These are phyloP conservation scores for Microctonus hyperodae DNA, from an alignment of 2,888 invertebrate genomes.

Conservation along the genomic window DNA sequence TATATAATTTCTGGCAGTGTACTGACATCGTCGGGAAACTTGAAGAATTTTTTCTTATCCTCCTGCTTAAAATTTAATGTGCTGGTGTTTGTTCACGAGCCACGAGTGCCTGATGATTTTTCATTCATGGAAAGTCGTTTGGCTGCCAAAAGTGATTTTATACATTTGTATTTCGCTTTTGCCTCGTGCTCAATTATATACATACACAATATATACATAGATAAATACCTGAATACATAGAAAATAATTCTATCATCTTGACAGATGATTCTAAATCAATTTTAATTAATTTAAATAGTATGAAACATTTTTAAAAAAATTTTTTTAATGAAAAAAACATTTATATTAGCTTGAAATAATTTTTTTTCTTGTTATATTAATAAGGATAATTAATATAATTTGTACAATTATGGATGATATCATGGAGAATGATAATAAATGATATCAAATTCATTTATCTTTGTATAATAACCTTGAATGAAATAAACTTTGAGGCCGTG, in stretches of 20 bases:
- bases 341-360: too few relatives aligned
- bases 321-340: too few relatives aligned
- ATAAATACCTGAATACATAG: background rate
- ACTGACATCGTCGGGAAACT: background rate
- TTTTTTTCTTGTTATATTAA: background rate
- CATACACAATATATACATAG: background rate
- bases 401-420: background rate
- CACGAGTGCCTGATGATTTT: constrained; percentile 8
- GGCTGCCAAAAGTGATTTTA: constrained; percentile 6
- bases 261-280: background rate
- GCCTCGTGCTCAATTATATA: background rate
- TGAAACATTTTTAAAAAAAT: too few relatives aligned
- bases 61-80: background rate
- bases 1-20: too few relatives aligned
- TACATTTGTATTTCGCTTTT: background rate
- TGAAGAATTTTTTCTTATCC: background rate
- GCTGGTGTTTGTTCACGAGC: background rate
- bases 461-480: constrained; percentile 33
- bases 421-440: background rate
- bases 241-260: background rate
- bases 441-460: background rate
- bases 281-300: background rate
- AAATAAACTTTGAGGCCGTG: constrained; percentile 25
- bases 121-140: constrained; percentile 17
- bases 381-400: background rate